phyloP scores from a whole-genome alignment of 1,140 invertebrate species.

The Bombus turneri region DNA sequence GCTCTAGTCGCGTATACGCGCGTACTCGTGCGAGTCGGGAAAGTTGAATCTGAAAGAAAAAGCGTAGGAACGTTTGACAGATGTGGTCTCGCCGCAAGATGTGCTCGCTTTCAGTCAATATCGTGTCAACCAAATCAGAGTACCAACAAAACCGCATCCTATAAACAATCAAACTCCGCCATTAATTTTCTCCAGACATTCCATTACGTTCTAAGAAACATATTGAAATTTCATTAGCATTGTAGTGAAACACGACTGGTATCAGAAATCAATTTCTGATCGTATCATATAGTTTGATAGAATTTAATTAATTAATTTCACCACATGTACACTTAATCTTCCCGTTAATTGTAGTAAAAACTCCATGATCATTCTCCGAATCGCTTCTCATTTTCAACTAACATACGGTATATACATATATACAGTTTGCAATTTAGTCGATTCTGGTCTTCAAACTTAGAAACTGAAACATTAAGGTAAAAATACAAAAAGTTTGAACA shows the following conservation, averaged over 20 bases:
- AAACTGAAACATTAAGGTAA: neutral
- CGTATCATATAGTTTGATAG: too few species aligned
- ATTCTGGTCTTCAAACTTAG: neutral
- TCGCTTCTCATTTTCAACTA: too few species aligned
- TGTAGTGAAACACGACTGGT: too few species aligned
- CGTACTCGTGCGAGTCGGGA: slow-evolving; percentile 25
- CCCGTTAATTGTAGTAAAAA: too few species aligned
- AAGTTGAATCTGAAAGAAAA: slow-evolving; percentile 42
- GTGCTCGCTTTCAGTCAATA: neutral
- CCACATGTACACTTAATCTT: too few species aligned
- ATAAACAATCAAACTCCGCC: neutral
- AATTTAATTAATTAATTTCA: too few species aligned
- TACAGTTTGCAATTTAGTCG: too few species aligned
- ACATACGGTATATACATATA: too few species aligned
- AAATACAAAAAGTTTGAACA: neutral
- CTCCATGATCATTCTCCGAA: too few species aligned
- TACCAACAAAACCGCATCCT: neutral
- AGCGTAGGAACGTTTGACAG: slow-evolving; percentile 45
- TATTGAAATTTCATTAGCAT: too few species aligned
- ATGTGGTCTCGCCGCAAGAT: slow-evolving; percentile 36
- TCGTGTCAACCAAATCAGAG: neutral
- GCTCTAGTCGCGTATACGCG: neutral
- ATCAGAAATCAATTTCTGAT: too few species aligned
- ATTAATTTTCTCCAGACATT: neutral
- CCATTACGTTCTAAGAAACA: neutral